These are phyloP conservation scores for Cryptotermes secundus DNA, from an alignment of 1,140 invertebrate species.

Conservation along the genomic window DNA sequence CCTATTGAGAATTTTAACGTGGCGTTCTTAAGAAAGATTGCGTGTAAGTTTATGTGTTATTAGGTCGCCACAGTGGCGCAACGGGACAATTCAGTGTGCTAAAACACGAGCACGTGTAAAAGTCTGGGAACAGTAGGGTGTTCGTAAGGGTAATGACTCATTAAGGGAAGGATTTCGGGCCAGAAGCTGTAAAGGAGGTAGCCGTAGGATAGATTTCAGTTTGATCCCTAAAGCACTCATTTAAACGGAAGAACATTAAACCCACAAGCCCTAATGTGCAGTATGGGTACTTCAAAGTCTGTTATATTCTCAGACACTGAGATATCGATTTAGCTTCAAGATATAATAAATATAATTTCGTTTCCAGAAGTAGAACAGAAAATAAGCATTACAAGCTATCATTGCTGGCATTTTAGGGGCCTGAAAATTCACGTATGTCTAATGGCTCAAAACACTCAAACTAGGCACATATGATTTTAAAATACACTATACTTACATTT, in stretches of 20 bases:
- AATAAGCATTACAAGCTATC: too few relatives aligned
- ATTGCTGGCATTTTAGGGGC: too few relatives aligned
- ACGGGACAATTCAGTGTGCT: too few relatives aligned
- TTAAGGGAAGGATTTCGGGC: background rate
- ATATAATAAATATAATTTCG: background rate
- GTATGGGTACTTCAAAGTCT: background rate
- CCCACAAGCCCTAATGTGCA: background rate
- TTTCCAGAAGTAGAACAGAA: too few relatives aligned
- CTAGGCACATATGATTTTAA: too few relatives aligned
- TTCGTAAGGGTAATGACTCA: background rate
- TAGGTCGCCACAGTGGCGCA: background rate
- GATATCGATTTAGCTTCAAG: background rate
- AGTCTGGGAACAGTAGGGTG: background rate
- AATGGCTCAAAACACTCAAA: too few relatives aligned
- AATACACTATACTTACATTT: too few relatives aligned
- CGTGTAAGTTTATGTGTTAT: background rate
- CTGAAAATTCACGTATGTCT: too few relatives aligned
- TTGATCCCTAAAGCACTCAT: background rate
- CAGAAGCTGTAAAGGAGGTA: background rate
- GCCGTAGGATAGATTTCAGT: background rate
- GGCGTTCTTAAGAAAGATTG: background rate
- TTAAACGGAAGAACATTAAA: background rate
- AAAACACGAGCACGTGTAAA: background rate
- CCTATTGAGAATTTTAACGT: background rate
- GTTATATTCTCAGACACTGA: background rate